Conservation (phyloP, 1,140 invertebrate genomes). For the Nephila pilipes region DNA sequence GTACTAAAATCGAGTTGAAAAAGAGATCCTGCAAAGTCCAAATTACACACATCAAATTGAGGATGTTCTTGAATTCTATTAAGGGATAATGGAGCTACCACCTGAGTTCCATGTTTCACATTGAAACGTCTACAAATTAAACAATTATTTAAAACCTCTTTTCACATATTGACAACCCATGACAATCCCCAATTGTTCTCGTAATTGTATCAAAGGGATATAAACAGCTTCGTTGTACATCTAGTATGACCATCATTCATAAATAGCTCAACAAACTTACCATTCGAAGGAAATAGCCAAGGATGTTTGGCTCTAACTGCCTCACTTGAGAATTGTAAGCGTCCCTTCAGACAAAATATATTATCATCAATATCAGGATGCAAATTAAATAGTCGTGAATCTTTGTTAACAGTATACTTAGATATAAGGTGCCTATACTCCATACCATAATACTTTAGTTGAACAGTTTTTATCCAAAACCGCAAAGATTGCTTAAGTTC, state of each 20-base stretch:
- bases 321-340: background rate
- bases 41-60: slow-evolving; percentile 38
- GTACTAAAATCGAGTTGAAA: background rate
- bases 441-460: no score
- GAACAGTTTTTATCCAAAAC: no score
- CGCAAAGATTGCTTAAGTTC: no score
- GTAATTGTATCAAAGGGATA: background rate
- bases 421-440: background rate
- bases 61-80: slow-evolving; percentile 11
- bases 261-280: background rate
- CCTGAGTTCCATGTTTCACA: no score
- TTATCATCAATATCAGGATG: background rate
- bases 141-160: no score
- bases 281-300: background rate
- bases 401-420: background rate
- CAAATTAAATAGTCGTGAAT: background rate
- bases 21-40: no score
- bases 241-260: background rate
- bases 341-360: background rate
- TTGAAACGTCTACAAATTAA: no score
- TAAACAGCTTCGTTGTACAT: background rate
- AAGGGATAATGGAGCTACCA: no score
- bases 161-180: no score
- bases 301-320: background rate
- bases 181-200: no score